A percentile compares a stretch with the other conserved stretches of the same genome.
Conservation (phyloP, 2,888 invertebrate species). For the Philonicus albiceps region DNA sequence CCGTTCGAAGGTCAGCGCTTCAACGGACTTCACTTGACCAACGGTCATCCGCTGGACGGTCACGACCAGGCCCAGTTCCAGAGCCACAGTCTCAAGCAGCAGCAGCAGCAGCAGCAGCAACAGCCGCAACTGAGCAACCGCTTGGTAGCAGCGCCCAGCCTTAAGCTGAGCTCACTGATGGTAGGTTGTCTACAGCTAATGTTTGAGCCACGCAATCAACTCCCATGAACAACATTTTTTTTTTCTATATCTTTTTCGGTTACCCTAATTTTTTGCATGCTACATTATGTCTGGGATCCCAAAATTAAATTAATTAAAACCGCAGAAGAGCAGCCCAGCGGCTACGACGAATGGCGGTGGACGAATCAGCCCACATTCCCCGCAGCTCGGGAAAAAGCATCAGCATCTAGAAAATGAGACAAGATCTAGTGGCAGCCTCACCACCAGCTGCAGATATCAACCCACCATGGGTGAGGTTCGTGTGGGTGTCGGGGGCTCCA, state of each 20-base stretch:
- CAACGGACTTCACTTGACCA: conserved; percentile 23
- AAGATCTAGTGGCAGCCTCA: conserved; percentile 35
- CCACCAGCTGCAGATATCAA: conserved; percentile 26
- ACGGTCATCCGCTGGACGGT: conserved; percentile 24
- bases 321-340: conserved; percentile 42
- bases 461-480: conserved; percentile 19
- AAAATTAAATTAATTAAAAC: conserved; percentile 5
- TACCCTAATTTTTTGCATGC: not conserved
- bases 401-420: conserved; percentile 53
- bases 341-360: conserved; percentile 2
- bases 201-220: not conserved
- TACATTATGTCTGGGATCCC: not conserved
- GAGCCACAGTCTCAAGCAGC: not conserved
- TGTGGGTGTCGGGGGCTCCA: conserved; percentile 31
- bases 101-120: not conserved
- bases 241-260: not conserved
- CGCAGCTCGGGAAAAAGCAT: conserved; percentile 46
- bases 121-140: not conserved
- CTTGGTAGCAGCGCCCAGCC: conserved; percentile 56
- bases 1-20: conserved; percentile 10
- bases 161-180: conserved; percentile 63
- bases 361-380: conserved; percentile 47
- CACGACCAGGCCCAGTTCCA: conserved; percentile 14
- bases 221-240: not conserved
- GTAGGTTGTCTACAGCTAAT: conserved; percentile 54